Percentiles rank a stretch among this genome's conserved stretches.
Evolutionary conservation across 2,888 invertebrate genomes (phyloP).

Genomic region (Philonicus albiceps): DNA sequence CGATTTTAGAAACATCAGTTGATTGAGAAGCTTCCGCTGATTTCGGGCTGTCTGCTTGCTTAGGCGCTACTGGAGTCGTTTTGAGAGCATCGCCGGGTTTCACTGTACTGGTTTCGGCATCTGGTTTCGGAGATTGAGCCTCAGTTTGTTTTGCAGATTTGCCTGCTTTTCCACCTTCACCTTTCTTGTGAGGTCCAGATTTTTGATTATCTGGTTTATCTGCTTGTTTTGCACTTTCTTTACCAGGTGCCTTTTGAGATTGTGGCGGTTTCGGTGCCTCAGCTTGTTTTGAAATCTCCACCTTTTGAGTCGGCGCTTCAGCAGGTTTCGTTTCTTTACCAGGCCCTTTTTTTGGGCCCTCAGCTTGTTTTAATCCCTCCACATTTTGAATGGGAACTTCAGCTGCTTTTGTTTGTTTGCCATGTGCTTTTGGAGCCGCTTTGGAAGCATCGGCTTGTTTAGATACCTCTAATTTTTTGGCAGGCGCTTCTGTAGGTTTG

Average conservation of each 20-base stretch:
- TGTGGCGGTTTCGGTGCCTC: conserved; percentile 61
- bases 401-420: neutral
- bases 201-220: conserved; percentile 67
- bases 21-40: conserved; percentile 79
- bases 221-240: conserved; percentile 65
- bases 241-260: conserved; percentile 70
- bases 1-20: conserved; percentile 77
- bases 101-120: conserved; percentile 85
- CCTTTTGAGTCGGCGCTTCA: conserved; percentile 74
- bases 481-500: neutral
- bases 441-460: conserved; percentile 68
- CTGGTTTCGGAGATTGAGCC: neutral
- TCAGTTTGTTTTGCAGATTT: conserved; percentile 67
- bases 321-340: conserved; percentile 72
- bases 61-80: conserved; percentile 75
- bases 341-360: conserved; percentile 89
- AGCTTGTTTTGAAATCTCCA: conserved; percentile 64
- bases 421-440: neutral
- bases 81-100: conserved; percentile 78
- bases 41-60: conserved; percentile 74
- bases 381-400: conserved; percentile 53
- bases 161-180: conserved; percentile 75
- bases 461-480: conserved; percentile 67
- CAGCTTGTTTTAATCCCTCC: conserved; percentile 55
- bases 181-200: conserved; percentile 66